Evolutionary conservation across 2,113 vertebrate species (phyloP).

Genomic region (Micromys minutus): DNA sequence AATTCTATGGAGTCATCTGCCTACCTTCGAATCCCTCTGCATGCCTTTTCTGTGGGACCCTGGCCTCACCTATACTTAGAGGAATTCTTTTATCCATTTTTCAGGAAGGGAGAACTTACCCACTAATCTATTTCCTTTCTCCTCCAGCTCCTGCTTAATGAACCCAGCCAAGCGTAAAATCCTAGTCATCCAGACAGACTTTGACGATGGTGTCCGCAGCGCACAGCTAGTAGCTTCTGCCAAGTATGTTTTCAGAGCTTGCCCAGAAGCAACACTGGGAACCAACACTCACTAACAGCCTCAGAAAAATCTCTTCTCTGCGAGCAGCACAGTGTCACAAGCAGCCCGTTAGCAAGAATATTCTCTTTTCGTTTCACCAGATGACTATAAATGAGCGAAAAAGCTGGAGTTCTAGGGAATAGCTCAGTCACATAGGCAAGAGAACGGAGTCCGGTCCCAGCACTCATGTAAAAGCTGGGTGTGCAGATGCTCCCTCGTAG

Average conservation of each 20-base stretch:
- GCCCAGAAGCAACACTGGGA: fast-evolving
- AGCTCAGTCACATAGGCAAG: neutral
- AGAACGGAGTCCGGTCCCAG: neutral
- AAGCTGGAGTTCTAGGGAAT: neutral
- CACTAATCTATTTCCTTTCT: neutral
- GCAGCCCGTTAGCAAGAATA: neutral
- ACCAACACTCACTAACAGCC: fast-evolving
- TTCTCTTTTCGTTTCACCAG: neutral
- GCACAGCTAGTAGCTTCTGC: conserved; percentile 95
- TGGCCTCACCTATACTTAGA: fast-evolving
- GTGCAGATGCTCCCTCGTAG: neutral
- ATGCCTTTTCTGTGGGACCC: fast-evolving
- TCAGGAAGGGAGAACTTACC: neutral
- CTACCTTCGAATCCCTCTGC: too few relatives aligned
- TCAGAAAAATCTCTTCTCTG: neutral
- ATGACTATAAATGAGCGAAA: neutral
- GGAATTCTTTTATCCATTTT: neutral
- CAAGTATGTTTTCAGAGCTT: conserved; percentile 85
- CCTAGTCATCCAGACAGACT: conserved; percentile 95
- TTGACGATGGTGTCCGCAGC: conserved; percentile 88
- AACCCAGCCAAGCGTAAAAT: conserved; percentile 83
- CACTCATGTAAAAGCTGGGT: neutral
- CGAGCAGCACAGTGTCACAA: neutral
- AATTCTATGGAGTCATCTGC: fast-evolving
- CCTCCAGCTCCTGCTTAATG: conserved; percentile 87